Evolutionary conservation across 2,888 invertebrate genomes (phyloP).

Genomic region (Cephus spinipes): DNA sequence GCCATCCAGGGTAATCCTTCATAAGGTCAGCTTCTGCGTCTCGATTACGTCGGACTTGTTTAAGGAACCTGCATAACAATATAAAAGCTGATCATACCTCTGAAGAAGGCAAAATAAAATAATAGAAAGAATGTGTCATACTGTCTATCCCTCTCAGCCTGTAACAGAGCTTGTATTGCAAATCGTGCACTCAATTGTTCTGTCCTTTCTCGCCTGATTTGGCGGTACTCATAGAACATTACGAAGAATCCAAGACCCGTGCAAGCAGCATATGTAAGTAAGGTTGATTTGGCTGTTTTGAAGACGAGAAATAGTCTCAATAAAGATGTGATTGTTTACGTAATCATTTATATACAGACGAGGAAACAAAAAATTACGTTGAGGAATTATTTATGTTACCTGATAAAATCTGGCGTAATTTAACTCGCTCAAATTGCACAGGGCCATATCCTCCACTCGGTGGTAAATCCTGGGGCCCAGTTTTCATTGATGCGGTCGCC

Average conservation of each 20-base stretch:
- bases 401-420: slow-evolving; percentile 28
- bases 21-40: slow-evolving; percentile 89
- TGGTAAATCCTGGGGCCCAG: slow-evolving; percentile 86
- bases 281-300: slow-evolving; percentile 5
- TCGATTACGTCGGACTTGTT: slow-evolving; percentile 81
- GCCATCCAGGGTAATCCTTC: slow-evolving; percentile 92
- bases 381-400: slow-evolving; percentile 19
- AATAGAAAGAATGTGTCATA: slow-evolving; percentile 63
- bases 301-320: slow-evolving; percentile 9
- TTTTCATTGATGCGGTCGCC: slow-evolving; percentile 61
- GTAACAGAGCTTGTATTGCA: slow-evolving; percentile 81
- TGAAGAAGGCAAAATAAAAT: not conserved
- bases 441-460: slow-evolving; percentile 91
- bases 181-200: slow-evolving; percentile 83
- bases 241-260: slow-evolving; percentile 72
- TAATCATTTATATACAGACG: slow-evolving; percentile 24
- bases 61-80: slow-evolving; percentile 70
- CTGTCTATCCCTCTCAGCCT: slow-evolving; percentile 88
- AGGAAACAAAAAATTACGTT: slow-evolving; percentile 11
- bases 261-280: slow-evolving; percentile 1
- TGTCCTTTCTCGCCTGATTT: slow-evolving; percentile 71
- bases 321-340: slow-evolving; percentile 24
- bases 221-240: slow-evolving; percentile 71
- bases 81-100: not conserved
- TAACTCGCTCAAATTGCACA: slow-evolving; percentile 77